phyloP scores from a whole-genome alignment of 2,888 invertebrate genomes.

The Mythimna pallens region DNA sequence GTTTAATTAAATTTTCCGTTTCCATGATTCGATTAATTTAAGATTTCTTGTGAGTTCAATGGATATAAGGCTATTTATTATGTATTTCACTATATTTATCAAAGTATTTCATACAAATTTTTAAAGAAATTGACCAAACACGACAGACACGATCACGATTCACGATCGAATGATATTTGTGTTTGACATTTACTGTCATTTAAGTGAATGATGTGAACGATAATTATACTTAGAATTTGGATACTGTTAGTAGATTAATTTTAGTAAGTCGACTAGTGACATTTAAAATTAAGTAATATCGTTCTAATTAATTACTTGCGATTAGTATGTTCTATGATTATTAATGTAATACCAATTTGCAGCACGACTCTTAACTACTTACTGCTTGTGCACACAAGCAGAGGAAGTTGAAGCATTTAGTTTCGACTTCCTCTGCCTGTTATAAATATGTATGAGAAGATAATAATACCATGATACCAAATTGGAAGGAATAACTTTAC shows the following conservation, averaged over 20 bases:
- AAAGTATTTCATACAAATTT: not conserved
- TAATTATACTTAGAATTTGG: too few species aligned
- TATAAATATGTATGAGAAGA: not conserved
- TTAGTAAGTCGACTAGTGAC: too few species aligned
- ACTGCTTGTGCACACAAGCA: too few species aligned
- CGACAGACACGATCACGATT: not conserved
- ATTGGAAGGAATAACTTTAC: not conserved
- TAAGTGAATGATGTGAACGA: too few species aligned
- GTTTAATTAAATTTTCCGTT: constrained; percentile 69
- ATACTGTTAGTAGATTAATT: too few species aligned
- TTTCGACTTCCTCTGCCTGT: not conserved
- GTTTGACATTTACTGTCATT: too few species aligned
- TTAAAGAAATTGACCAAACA: not conserved
- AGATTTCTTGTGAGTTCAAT: not conserved
- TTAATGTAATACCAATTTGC: too few species aligned
- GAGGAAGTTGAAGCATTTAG: too few species aligned
- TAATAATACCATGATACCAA: not conserved
- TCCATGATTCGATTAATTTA: constrained; percentile 69
- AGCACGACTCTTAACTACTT: too few species aligned
- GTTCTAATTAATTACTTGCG: too few species aligned
- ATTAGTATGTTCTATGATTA: too few species aligned
- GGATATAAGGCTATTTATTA: not conserved
- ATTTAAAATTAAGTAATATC: too few species aligned
- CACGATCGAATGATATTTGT: not conserved
- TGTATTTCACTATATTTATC: constrained; percentile 3